These are phyloP conservation scores for Labroides dimidiatus DNA, from an alignment of 2,797 vertebrate species.

Conservation along the genomic window DNA sequence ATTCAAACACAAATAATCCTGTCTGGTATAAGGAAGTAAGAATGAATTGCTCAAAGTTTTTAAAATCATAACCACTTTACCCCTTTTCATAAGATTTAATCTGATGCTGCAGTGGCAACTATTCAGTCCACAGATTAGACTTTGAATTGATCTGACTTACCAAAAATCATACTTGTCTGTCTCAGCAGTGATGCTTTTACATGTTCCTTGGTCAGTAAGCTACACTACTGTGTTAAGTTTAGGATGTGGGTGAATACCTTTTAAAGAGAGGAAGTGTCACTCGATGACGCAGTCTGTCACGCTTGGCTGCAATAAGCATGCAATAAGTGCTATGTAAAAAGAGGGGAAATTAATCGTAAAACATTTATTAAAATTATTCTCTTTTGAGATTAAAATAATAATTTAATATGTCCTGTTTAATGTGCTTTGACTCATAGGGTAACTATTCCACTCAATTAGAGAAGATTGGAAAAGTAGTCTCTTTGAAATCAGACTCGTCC, in stretches of 20 bases:
- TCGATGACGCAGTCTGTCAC: slow-evolving; percentile 16
- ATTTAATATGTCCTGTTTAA: no score
- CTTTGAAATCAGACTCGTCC: background rate
- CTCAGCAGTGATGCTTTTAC: slow-evolving; percentile 34
- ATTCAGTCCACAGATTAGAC: background rate
- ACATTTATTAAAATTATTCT: no score
- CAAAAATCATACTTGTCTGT: slow-evolving; percentile 44
- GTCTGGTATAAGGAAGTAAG: background rate
- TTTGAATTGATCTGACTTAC: slow-evolving; percentile 55
- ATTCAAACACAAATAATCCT: background rate
- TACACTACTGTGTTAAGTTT: slow-evolving; percentile 18
- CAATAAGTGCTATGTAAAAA: no score
- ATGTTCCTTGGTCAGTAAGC: slow-evolving; percentile 13
- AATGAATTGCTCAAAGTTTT: background rate
- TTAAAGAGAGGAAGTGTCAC: slow-evolving; percentile 51
- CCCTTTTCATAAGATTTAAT: background rate
- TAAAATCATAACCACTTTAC: background rate
- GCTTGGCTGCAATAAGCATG: slow-evolving; percentile 11
- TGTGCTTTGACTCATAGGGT: no score
- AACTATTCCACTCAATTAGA: no score
- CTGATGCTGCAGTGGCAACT: no score
- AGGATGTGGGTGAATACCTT: slow-evolving; percentile 1
- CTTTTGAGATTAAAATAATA: no score
- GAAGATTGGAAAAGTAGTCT: no score
- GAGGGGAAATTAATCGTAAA: no score